Evolutionary conservation across 2,888 invertebrate genomes (phyloP).

Genomic region (Stegana nigrithorax): DNA sequence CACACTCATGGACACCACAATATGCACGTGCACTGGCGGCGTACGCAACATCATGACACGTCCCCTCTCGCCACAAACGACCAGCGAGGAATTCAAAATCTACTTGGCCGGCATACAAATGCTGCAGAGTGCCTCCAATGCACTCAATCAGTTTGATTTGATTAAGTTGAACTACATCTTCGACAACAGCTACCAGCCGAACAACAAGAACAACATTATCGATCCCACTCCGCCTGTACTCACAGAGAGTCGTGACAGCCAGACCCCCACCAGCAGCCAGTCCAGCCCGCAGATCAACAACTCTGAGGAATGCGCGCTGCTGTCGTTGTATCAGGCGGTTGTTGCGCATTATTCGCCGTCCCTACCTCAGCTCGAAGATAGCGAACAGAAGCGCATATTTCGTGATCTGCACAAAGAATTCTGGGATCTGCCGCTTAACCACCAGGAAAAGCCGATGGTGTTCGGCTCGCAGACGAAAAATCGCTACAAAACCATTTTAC

Average conservation of each 20-base stretch:
- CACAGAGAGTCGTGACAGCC: constrained; percentile 38
- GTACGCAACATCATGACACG: constrained; percentile 74
- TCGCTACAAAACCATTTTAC: constrained; percentile 88
- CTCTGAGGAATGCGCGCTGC: constrained; percentile 59
- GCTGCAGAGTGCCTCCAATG: constrained; percentile 77
- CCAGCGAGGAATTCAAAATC: constrained; percentile 77
- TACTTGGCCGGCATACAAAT: constrained; percentile 81
- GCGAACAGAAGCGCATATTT: constrained; percentile 74
- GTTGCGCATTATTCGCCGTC: constrained; percentile 43
- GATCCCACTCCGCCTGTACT: constrained; percentile 42
- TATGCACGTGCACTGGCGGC: constrained; percentile 66
- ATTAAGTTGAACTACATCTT: constrained; percentile 73
- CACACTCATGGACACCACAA: constrained; percentile 40
- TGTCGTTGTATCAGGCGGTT: constrained; percentile 49
- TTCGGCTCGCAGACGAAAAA: constrained; percentile 91
- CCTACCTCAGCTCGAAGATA: constrained; percentile 70
- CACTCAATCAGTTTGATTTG: constrained; percentile 73
- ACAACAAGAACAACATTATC: constrained; percentile 42
- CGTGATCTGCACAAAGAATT: constrained; percentile 87
- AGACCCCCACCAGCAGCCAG: constrained; percentile 50
- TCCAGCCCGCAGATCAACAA: constrained; percentile 48
- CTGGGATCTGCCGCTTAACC: constrained; percentile 93
- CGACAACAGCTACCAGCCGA: constrained; percentile 69
- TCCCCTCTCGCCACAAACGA: constrained; percentile 75
- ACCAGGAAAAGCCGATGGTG: constrained; percentile 89